Base-by-base conservation (phyloP, 2,888 invertebrate species). In the Pomacea canaliculata region DNA sequence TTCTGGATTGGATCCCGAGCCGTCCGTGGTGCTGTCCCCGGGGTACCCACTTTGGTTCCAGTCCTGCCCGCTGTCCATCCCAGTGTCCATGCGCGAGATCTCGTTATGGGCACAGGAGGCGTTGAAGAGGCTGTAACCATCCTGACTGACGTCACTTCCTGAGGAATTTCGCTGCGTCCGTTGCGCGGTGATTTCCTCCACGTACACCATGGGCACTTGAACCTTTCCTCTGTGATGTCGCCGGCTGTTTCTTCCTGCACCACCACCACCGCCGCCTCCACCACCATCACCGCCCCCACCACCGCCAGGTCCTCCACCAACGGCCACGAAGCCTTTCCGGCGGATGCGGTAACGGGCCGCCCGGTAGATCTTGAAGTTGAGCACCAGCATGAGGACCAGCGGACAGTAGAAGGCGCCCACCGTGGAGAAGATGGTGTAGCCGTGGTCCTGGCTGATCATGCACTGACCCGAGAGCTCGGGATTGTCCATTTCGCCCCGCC, bases 371-470 rank as follows among this genome's bases (percentile, higher is more conserved):
- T 96, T 97, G 95, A 97, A 97, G 92, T 99, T 99, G 66, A 99
- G 93, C 84, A 96, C 94, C 84, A 99, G 94, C 90, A 99, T 99
- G 83, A 97, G 95, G 81, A 97, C 92, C 62, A 99, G 93, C 2
- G 99, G 99, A 84, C 98, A 94, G 92, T 99, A 99, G 92, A 99
- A 99, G 56, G 99, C 98, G 83, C 97, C 96, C 91, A 96, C 95
- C 19, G 98, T 99, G 77, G 98, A 98, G 91, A 98, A 98, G 88
- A 98, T 95, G 92, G 97, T 97, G 78, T 92, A 97, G 76, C 95
- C 94, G 73, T 86, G 83, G 80, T 97, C 96, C 92, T 98, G 98
- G 88, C 96, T 97, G 85, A 98, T 96, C 91, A 97, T 93, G 92
- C 98, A 99, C 89, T 94, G 94, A 12, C 90, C 90, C 3, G 87